These are phyloP conservation scores for Ctenopoma kingsleyae DNA, from an alignment of 2,797 vertebrate species.

Conservation along the genomic window DNA sequence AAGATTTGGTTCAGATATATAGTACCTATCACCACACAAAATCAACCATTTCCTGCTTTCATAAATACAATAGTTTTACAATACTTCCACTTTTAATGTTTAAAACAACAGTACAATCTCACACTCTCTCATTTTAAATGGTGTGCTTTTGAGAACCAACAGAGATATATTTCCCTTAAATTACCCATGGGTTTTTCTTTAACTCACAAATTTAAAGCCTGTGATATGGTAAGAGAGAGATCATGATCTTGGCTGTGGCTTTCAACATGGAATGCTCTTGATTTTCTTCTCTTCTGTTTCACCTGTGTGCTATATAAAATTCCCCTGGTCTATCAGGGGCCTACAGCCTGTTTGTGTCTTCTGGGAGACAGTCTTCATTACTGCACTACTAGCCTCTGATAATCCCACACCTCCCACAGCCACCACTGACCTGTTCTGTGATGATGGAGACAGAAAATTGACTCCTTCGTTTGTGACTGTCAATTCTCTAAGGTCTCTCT, in stretches of 20 bases:
- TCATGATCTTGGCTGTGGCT: slow-evolving; percentile 1
- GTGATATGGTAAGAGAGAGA: slow-evolving; percentile 1
- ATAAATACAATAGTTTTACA: neutral
- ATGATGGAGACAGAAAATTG: slow-evolving; percentile 52
- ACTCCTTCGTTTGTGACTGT: slow-evolving; percentile 38
- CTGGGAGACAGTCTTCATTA: slow-evolving; percentile 59
- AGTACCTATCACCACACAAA: too few species aligned
- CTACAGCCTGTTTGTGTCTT: slow-evolving; percentile 47
- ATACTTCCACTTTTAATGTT: neutral
- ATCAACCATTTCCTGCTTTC: neutral
- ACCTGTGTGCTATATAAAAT: slow-evolving; percentile 46
- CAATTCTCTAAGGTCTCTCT: slow-evolving; percentile 21
- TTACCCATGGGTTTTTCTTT: neutral
- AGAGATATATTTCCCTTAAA: neutral
- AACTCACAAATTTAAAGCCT: slow-evolving; percentile 21
- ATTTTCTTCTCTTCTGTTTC: slow-evolving; percentile 41
- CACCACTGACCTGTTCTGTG: slow-evolving; percentile 38
- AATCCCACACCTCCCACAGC: slow-evolving; percentile 50
- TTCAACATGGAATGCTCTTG: slow-evolving; percentile 23
- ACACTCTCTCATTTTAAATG: neutral
- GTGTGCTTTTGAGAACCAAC: neutral
- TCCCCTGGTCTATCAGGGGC: slow-evolving; percentile 34
- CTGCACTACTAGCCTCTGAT: slow-evolving; percentile 50
- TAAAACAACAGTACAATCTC: neutral
- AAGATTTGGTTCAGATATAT: too few species aligned